Percentiles rank a stretch among this genome's conserved stretches.
Conservation (phyloP, 1,140 invertebrate genomes). For the Saxidomus purpurata region DNA sequence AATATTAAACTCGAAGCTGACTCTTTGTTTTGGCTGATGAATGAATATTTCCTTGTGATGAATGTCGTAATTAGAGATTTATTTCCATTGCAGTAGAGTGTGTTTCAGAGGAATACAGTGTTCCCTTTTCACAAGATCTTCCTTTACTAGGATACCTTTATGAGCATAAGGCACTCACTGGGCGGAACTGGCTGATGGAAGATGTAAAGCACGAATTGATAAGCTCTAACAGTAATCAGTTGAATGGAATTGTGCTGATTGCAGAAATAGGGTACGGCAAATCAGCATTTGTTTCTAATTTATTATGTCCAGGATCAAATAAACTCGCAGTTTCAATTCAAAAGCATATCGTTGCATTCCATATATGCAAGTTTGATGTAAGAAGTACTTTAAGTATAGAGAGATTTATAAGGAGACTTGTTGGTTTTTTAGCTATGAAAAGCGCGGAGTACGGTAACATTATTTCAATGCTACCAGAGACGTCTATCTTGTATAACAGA, state of each 20-base stretch:
- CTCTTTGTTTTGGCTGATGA: too few relatives aligned
- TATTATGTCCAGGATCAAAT: conserved; percentile 25
- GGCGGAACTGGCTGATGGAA: conserved; percentile 34
- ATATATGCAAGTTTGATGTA: conserved; percentile 58
- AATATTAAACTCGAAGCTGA: too few relatives aligned
- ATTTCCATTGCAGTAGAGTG: too few relatives aligned
- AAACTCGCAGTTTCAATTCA: not conserved
- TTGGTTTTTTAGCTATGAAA: conserved; percentile 34
- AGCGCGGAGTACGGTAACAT: conserved; percentile 48
- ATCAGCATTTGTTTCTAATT: conserved; percentile 29
- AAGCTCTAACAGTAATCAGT: not conserved
- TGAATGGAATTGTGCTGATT: not conserved
- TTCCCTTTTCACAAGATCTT: conserved; percentile 37
- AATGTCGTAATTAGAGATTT: too few relatives aligned
- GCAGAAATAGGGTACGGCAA: conserved; percentile 49
- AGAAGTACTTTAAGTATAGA: not conserved
- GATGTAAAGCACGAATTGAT: not conserved
- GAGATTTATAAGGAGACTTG: conserved; percentile 34
- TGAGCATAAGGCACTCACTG: conserved; percentile 1
- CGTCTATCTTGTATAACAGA: conserved; percentile 2
- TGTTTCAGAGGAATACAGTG: conserved; percentile 13
- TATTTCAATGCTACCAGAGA: conserved; percentile 24
- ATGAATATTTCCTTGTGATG: too few relatives aligned
- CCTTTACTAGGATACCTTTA: conserved; percentile 14
- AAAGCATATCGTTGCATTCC: conserved; percentile 51